Evolutionary conservation across 1,140 invertebrate species (phyloP).

Genomic region (Scaptomyza pallida): DNA sequence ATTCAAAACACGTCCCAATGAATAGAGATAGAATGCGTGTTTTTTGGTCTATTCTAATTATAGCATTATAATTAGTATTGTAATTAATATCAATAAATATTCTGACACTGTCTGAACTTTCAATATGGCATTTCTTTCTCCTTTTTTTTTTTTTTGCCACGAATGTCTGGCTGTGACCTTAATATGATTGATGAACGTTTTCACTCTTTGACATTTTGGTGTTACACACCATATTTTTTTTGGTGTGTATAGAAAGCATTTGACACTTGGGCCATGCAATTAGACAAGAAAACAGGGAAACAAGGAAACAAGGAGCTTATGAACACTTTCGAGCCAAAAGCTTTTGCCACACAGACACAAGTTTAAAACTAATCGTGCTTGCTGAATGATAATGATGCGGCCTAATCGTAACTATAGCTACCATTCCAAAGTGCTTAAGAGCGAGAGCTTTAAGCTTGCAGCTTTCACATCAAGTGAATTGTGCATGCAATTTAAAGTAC

Average conservation of each 20-base stretch:
- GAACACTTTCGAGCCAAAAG: too few relatives aligned
- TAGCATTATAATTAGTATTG: conserved; percentile 55
- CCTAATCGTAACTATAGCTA: too few relatives aligned
- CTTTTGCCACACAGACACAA: too few relatives aligned
- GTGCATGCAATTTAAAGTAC: conserved; percentile 50
- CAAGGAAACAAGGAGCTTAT: too few relatives aligned
- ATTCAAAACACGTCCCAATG: too few relatives aligned
- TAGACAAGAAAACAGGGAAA: too few relatives aligned
- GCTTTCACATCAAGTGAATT: conserved; percentile 21
- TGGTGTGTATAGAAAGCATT: too few relatives aligned
- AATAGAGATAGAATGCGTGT: background rate
- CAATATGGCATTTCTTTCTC: background rate
- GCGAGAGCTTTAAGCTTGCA: conserved; percentile 39
- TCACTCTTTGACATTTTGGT: conserved; percentile 82
- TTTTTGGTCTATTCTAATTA: conserved; percentile 16
- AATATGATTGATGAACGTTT: conserved; percentile 79
- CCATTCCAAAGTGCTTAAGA: too few relatives aligned
- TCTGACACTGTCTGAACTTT: conserved; percentile 59
- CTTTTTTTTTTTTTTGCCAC: conserved; percentile 22
- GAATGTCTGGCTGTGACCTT: conserved; percentile 66
- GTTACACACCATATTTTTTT: too few relatives aligned
- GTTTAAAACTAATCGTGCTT: too few relatives aligned
- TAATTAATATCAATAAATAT: conserved; percentile 79
- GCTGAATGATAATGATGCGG: too few relatives aligned
- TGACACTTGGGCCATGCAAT: too few relatives aligned